phyloP scores from a whole-genome alignment of 1,140 invertebrate genomes.

The Heliconius hermathena region DNA sequence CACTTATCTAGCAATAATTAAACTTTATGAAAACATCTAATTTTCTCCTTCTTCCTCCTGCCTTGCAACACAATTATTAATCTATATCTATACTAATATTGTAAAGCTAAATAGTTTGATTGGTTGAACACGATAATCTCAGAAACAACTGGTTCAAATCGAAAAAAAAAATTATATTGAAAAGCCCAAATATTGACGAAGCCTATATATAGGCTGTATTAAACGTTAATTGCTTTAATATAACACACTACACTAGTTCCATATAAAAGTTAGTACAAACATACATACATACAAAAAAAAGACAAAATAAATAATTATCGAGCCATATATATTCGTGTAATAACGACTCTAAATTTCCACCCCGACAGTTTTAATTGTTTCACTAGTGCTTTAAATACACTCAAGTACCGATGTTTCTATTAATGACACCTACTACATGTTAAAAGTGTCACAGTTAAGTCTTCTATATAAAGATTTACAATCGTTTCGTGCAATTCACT shows the following conservation, averaged over 20 bases:
- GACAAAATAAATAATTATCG: constrained; percentile 59
- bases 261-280: background rate
- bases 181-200: too few species aligned
- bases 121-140: too few species aligned
- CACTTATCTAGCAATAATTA: too few species aligned
- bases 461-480: constrained; percentile 58
- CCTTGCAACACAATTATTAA: too few species aligned
- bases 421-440: constrained; percentile 51
- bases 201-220: too few species aligned
- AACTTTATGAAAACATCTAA: too few species aligned
- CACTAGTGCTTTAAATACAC: constrained; percentile 64
- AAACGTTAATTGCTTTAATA: background rate
- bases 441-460: constrained; percentile 61
- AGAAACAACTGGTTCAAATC: too few species aligned
- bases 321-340: constrained; percentile 50
- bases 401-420: constrained; percentile 61
- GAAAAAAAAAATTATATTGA: too few species aligned
- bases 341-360: constrained; percentile 65
- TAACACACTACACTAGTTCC: background rate
- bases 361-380: constrained; percentile 71
- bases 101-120: too few species aligned
- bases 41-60: too few species aligned
- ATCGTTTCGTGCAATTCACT: constrained; percentile 43
- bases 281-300: constrained; percentile 50
- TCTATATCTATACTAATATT: too few species aligned